Percentiles rank a stretch among this genome's conserved stretches.
Conservation (phyloP, 2,888 invertebrate species). For the Auanema freiburgensis region DNA sequence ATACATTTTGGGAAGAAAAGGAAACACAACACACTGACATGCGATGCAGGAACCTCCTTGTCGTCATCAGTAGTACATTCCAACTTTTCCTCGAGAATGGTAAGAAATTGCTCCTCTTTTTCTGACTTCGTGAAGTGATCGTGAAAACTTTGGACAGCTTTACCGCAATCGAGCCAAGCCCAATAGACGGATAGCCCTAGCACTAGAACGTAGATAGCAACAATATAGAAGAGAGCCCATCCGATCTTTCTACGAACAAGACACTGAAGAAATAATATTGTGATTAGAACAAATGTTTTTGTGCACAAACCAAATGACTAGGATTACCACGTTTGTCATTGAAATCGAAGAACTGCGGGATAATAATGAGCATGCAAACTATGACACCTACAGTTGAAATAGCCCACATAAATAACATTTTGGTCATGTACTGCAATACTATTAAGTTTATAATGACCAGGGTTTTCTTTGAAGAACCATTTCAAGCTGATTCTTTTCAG, state of each 20-base stretch:
- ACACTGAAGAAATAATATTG: conserved; percentile 29
- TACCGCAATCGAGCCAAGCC: conserved; percentile 38
- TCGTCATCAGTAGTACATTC: conserved; percentile 43
- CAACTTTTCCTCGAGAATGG: conserved; percentile 31
- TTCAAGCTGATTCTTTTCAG: conserved; percentile 34
- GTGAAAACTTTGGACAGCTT: conserved; percentile 41
- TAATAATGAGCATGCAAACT: conserved; percentile 52
- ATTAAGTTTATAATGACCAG: neutral
- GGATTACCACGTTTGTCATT: conserved; percentile 54
- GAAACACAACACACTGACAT: conserved; percentile 42
- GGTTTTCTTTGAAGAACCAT: conserved; percentile 24
- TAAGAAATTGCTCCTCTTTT: conserved; percentile 41
- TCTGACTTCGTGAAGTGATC: conserved; percentile 43
- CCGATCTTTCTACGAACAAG: conserved; percentile 39
- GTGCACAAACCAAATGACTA: conserved; percentile 46
- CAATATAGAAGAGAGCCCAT: conserved; percentile 32
- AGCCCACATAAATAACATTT: conserved; percentile 51
- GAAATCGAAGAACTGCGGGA: conserved; percentile 60
- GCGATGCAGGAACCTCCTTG: conserved; percentile 37
- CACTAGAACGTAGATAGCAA: conserved; percentile 28
- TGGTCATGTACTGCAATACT: conserved; percentile 46
- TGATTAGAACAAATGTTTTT: neutral
- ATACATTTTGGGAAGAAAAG: conserved; percentile 1
- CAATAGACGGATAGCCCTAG: conserved; percentile 32
- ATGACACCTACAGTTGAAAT: conserved; percentile 50